phyloP scores from a whole-genome alignment of 2,888 invertebrate genomes.

The Sphaerophoria taeniata region DNA sequence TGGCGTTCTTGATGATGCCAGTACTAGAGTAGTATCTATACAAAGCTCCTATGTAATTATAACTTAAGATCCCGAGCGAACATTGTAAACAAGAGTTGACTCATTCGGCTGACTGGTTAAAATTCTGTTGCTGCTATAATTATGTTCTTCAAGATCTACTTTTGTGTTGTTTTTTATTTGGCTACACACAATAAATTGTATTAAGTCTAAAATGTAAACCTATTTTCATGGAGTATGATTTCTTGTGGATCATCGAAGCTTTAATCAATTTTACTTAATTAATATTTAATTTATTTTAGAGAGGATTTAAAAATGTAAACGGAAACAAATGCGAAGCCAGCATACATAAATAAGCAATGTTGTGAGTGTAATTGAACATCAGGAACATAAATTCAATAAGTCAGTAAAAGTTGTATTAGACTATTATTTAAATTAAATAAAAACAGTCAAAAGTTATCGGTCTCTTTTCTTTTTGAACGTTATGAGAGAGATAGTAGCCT shows the following conservation, averaged over 20 bases:
- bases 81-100: background rate
- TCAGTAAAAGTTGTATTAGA: constrained; percentile 64
- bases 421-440: constrained; percentile 68
- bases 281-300: constrained; percentile 71
- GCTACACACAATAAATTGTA: constrained; percentile 14
- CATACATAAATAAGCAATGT: constrained; percentile 47
- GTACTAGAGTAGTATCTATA: no score
- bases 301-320: constrained; percentile 40
- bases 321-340: constrained; percentile 33
- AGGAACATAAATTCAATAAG: constrained; percentile 48
- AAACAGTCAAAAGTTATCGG: constrained; percentile 48
- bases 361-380: constrained; percentile 50
- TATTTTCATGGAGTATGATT: constrained; percentile 55
- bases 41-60: constrained; percentile 5
- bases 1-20: no score
- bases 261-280: constrained; percentile 77
- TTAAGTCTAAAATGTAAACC: constrained; percentile 40
- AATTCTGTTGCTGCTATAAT: constrained; percentile 19
- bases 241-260: constrained; percentile 75
- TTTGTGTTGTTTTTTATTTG: background rate
- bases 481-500: no score
- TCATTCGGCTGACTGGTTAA: constrained; percentile 21
- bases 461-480: constrained; percentile 24
- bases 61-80: constrained; percentile 19
- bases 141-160: constrained; percentile 34